These are phyloP conservation scores for Brachylomia viminalis DNA, from an alignment of 2,888 invertebrate genomes.

Conservation along the genomic window DNA sequence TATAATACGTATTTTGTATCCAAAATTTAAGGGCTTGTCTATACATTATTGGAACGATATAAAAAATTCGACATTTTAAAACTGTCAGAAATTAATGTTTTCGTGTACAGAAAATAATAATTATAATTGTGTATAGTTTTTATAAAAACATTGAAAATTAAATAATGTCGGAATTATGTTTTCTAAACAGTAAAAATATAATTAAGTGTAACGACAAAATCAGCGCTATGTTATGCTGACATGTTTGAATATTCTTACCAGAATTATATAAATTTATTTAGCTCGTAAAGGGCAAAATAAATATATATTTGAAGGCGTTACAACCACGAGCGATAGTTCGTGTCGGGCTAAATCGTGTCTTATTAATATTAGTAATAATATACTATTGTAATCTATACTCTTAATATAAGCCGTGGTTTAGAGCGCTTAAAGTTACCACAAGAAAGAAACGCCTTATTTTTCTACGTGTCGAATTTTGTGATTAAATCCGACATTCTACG, in stretches of 20 bases:
- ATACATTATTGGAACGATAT: neutral
- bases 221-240: slow-evolving; percentile 36
- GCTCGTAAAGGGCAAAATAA: slow-evolving; percentile 8
- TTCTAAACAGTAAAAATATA: slow-evolving; percentile 6
- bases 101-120: neutral
- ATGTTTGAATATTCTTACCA: slow-evolving; percentile 35
- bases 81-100: neutral
- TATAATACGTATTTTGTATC: slow-evolving; percentile 53
- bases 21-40: slow-evolving; percentile 5
- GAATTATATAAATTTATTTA: slow-evolving; percentile 26
- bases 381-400: slow-evolving; percentile 58
- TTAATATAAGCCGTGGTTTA: slow-evolving; percentile 39
- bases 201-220: slow-evolving; percentile 23
- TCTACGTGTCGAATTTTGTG: slow-evolving; percentile 52
- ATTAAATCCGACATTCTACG: slow-evolving; percentile 51
- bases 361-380: slow-evolving; percentile 73
- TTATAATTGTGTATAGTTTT: slow-evolving; percentile 6
- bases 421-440: slow-evolving; percentile 38
- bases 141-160: slow-evolving; percentile 7
- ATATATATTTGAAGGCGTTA: slow-evolving; percentile 29
- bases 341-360: slow-evolving; percentile 79
- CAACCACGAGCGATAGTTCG: slow-evolving; percentile 58
- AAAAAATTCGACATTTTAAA: neutral
- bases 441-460: slow-evolving; percentile 12
- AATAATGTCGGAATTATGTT: slow-evolving; percentile 11